These are phyloP conservation scores for Coccyzus lansbergi DNA, from an alignment of 2,797 vertebrate species.

Conservation along the genomic window DNA sequence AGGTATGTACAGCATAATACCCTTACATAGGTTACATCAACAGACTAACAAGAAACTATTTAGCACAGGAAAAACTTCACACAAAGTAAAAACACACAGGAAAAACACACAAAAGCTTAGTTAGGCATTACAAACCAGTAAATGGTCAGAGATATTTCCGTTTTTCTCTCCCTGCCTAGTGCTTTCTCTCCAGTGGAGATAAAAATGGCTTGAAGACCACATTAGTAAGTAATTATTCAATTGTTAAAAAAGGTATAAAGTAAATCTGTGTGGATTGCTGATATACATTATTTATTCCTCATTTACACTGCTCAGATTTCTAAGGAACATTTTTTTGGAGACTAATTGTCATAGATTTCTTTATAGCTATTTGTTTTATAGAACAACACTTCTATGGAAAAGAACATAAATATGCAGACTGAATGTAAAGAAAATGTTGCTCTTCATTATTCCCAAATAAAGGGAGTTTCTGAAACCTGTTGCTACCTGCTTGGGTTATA, in stretches of 20 bases:
- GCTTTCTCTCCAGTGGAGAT: neutral
- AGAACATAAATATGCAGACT: neutral
- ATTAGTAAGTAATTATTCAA: neutral
- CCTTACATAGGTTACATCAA: neutral
- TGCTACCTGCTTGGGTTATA: neutral
- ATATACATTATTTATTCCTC: neutral
- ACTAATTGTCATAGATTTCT: neutral
- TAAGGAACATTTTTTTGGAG: neutral
- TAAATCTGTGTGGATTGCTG: neutral
- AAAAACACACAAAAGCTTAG: neutral
- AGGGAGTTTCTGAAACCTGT: neutral
- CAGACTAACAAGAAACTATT: neutral
- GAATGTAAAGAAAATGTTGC: neutral
- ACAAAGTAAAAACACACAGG: fast-evolving
- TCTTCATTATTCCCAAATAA: neutral
- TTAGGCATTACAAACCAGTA: neutral
- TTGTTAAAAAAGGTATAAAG: neutral
- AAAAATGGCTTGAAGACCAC: neutral
- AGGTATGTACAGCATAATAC: neutral
- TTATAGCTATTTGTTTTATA: neutral
- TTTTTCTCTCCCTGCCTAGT: neutral
- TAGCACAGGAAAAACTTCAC: neutral
- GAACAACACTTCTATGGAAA: neutral
- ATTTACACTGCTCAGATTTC: neutral
- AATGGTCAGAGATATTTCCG: neutral